Evolutionary conservation across 2,797 vertebrate genomes (phyloP), one percentile per base, ranked within the genome.

Genomic region (Oreochromis mossambicus): DNA sequence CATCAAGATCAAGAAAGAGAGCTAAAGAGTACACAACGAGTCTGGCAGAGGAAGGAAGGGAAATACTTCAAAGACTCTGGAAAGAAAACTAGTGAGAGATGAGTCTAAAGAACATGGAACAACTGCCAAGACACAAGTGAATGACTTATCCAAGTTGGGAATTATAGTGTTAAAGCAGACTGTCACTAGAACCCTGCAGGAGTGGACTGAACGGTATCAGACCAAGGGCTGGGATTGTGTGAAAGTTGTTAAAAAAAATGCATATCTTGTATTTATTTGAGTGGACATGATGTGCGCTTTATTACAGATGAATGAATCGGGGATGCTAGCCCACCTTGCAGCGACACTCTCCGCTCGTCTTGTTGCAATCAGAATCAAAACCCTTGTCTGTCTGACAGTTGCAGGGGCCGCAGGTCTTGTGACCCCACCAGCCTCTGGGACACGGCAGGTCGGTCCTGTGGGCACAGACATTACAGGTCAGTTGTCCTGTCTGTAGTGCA

Each of bases 331-430:
- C 89, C 88, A 99, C 98, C 97, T 99, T 99, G 94, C 98, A 99
- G 91, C 89, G 97, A 90, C 98, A 99, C 87, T 97, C 97, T 80
- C 98, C 98, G 0, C 95, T 98, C 1, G 97, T 99, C 95, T 98
- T 98, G 95, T 99, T 98, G 94, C 98, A 99, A 90, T 99, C 98
- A 0, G 97, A 96, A 85, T 99, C 97, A 6, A 99, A 99, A 76
- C 98, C 98, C 66, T 96, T 97, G 86, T 96, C 92, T 4, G 95
- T 94, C 0, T 97, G 96, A 78, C 98, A 99, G 94, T 95, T 97
- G 92, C 98, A 99, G 1, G 98, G 98, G 4, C 98, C 98, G 0
- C 98, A 99, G 0, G 97, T 98, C 88, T 98, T 98, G 85, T 99
- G 97, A 17, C 98, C 98, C 98, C 98, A 99, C 98, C 98, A 98